Conservation (phyloP, 2,888 invertebrate species). For the Thelaira solivaga region DNA sequence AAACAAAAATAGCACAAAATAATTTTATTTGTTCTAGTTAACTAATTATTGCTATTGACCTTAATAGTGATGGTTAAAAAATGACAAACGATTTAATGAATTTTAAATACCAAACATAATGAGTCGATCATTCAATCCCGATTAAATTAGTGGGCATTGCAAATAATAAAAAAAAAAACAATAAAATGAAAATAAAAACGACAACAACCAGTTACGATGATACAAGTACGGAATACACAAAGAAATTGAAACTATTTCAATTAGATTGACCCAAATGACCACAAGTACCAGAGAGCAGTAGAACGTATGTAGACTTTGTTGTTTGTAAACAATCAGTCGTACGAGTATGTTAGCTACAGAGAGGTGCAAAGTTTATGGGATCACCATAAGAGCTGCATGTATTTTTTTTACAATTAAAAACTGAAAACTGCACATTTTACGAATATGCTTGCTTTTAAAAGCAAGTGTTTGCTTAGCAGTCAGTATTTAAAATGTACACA, state of each 20-base stretch:
- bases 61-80: too few relatives aligned
- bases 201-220: conserved; percentile 3
- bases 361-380: conserved; percentile 6
- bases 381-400: neutral
- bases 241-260: conserved; percentile 25
- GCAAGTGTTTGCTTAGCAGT: neutral
- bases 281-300: neutral
- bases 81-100: too few relatives aligned
- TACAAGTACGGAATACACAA: neutral
- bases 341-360: neutral
- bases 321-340: neutral
- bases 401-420: neutral
- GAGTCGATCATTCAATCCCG: too few relatives aligned
- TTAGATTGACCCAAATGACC: conserved; percentile 48
- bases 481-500: neutral
- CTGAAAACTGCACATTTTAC: too few relatives aligned
- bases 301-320: neutral
- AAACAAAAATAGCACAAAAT: too few relatives aligned
- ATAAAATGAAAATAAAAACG: conserved; percentile 9
- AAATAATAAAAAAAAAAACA: neutral
- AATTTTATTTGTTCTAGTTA: too few relatives aligned
- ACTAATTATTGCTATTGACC: too few relatives aligned
- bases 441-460: neutral
- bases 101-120: too few relatives aligned
- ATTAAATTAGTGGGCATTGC: too few relatives aligned